Conservation (phyloP, 2,113 vertebrate genomes). For the Opisthocomus hoazin region DNA sequence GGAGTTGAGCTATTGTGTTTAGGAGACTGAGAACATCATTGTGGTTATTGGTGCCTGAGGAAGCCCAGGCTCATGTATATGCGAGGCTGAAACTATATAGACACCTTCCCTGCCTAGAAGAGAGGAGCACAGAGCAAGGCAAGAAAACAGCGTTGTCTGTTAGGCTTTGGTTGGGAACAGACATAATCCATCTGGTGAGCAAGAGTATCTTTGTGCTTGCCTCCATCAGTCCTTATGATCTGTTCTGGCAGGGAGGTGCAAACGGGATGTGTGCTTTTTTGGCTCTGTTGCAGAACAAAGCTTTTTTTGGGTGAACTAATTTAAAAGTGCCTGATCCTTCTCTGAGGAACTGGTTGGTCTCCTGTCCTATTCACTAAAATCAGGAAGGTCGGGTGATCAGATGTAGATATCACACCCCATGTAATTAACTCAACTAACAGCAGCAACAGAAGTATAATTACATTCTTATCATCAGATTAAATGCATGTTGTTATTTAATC, state of each 20-base stretch:
- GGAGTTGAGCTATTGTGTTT: background rate
- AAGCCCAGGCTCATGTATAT: background rate
- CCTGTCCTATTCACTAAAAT: background rate
- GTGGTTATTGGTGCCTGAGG: background rate
- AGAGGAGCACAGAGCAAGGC: background rate
- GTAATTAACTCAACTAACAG: background rate
- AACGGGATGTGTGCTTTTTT: background rate
- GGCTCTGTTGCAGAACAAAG: fast-evolving
- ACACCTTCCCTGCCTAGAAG: background rate
- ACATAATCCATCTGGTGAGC: background rate
- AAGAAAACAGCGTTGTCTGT: background rate
- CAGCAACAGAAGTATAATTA: background rate
- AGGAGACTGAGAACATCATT: background rate
- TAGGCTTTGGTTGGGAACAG: background rate
- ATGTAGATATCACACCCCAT: background rate
- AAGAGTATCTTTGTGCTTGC: background rate
- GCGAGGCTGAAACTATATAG: background rate
- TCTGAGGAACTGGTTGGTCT: background rate
- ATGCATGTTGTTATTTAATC: background rate
- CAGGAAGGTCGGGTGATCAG: background rate
- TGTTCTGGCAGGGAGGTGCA: background rate
- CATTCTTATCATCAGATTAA: background rate
- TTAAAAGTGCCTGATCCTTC: background rate
- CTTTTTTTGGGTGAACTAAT: background rate
- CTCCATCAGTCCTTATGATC: background rate